phyloP scores from a whole-genome alignment of 2,113 vertebrate genomes.

The Pterocles gutturalis region DNA sequence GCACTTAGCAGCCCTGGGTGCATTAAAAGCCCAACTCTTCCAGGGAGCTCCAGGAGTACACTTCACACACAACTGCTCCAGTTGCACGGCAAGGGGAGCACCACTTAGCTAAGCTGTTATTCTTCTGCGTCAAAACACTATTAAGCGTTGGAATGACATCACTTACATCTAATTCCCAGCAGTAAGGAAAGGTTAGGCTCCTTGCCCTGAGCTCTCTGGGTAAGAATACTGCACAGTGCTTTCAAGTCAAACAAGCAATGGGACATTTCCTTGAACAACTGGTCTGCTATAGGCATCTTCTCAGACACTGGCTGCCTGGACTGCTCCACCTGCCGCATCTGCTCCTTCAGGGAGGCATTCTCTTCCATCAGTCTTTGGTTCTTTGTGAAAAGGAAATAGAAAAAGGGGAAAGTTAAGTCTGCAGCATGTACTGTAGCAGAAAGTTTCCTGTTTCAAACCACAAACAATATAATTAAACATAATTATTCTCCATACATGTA shows the following conservation, averaged over 20 bases:
- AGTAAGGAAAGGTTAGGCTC: slow-evolving; percentile 94
- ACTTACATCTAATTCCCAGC: slow-evolving; percentile 93
- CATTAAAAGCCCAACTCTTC: neutral
- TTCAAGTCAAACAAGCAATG: slow-evolving; percentile 92
- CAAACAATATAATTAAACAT: neutral
- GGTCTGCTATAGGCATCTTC: slow-evolving; percentile 80
- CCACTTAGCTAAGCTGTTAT: neutral
- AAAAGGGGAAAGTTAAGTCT: neutral
- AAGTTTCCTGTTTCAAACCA: neutral
- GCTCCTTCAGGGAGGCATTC: slow-evolving; percentile 57
- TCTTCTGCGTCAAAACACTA: neutral
- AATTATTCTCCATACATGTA: neutral
- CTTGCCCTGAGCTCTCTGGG: slow-evolving; percentile 91
- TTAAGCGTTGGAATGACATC: neutral
- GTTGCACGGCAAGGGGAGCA: neutral
- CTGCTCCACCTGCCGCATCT: slow-evolving; percentile 53
- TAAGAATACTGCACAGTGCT: slow-evolving; percentile 92
- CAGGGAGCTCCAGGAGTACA: neutral
- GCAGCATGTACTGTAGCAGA: neutral
- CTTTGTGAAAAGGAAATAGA: slow-evolving; percentile 41
- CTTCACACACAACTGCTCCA: neutral
- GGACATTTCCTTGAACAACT: slow-evolving; percentile 93
- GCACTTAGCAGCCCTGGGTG: neutral
- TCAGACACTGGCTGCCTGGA: slow-evolving; percentile 72
- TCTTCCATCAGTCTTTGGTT: slow-evolving; percentile 81